Evolutionary conservation across 2,888 invertebrate genomes (phyloP).

Genomic region (Cephus spinipes): DNA sequence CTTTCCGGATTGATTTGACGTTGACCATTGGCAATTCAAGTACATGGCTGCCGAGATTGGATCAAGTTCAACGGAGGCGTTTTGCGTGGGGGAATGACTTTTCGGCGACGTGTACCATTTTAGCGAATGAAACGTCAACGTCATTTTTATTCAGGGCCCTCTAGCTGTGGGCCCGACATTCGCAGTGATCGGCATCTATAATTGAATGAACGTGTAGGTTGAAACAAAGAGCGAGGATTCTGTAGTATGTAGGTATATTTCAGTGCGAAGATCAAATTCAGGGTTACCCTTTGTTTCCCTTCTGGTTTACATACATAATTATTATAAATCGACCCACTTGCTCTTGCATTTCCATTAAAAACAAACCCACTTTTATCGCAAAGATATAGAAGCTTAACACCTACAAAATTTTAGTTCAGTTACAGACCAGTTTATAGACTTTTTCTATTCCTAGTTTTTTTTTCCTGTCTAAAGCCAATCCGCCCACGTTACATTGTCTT

Average conservation of each 20-base stretch:
- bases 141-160: neutral
- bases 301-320: neutral
- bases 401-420: neutral
- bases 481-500: neutral
- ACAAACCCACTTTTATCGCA: neutral
- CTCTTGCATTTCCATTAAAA: neutral
- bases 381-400: neutral
- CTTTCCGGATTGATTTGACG: neutral
- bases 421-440: neutral
- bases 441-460: neutral
- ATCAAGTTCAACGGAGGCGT: constrained; percentile 9
- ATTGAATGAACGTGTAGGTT: neutral
- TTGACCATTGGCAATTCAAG: constrained; percentile 3
- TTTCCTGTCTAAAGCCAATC: neutral
- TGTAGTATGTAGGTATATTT: neutral
- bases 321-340: neutral
- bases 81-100: constrained; percentile 1
- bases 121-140: neutral
- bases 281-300: neutral
- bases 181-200: neutral
- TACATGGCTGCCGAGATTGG: neutral
- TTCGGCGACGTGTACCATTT: neutral
- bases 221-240: neutral
- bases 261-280: neutral
- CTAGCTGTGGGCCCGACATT: neutral